Evolutionary conservation across 2,797 vertebrate species (phyloP).

Genomic region (Glossophaga mutica): DNA sequence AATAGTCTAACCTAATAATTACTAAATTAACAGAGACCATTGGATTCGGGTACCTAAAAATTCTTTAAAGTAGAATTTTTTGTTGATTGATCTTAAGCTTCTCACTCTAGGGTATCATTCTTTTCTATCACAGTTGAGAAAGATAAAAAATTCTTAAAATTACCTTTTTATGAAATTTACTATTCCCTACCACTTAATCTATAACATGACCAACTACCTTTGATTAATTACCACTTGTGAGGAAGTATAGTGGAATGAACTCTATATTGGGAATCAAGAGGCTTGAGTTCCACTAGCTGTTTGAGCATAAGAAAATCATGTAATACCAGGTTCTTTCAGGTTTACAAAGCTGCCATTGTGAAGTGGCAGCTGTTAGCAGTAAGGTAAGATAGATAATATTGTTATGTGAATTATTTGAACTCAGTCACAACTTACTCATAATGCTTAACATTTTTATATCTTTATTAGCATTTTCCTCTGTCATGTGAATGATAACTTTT

Average conservation of each 20-base stretch:
- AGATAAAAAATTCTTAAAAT: not conserved
- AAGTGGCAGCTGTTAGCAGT: not conserved
- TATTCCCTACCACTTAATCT: not conserved
- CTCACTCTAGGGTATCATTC: not conserved
- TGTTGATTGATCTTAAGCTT: conserved; percentile 3
- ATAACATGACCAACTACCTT: not conserved
- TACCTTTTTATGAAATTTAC: conserved; percentile 16
- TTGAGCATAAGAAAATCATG: conserved; percentile 13
- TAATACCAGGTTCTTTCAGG: not conserved
- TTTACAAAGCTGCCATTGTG: conserved; percentile 44
- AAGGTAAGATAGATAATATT: conserved; percentile 11
- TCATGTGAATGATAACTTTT: conserved; percentile 57
- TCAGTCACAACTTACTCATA: not conserved
- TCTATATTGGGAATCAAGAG: not conserved
- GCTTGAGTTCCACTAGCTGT: not conserved
- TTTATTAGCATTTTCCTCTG: conserved; percentile 7
- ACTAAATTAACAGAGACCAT: not conserved
- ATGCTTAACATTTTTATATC: conserved; percentile 11
- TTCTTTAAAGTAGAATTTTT: conserved; percentile 22
- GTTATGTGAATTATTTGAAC: conserved; percentile 6
- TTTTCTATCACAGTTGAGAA: conserved; percentile 6
- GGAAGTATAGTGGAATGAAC: conserved; percentile 18
- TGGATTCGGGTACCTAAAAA: not conserved
- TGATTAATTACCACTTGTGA: conserved; percentile 20
- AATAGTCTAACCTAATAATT: not conserved